A percentile compares a stretch with the other conserved stretches of the same genome.
These are phyloP conservation scores for Saguinus imperator DNA, from an alignment of 2,113 vertebrate species.

Conservation along the genomic window DNA sequence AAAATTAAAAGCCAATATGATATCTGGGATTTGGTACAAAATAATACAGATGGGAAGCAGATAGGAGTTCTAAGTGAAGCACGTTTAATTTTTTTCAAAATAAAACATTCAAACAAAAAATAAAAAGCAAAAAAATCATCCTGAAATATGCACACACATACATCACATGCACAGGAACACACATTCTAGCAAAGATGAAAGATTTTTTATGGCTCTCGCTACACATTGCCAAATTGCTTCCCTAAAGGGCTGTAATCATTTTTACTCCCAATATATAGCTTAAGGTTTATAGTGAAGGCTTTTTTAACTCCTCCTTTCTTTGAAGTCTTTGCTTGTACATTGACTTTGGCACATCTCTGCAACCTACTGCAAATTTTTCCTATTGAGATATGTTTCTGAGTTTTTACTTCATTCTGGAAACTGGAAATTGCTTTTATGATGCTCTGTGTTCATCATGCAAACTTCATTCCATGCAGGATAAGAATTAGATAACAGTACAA, in stretches of 20 bases:
- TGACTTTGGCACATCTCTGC: neutral
- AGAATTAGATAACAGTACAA: neutral
- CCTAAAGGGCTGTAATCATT: neutral
- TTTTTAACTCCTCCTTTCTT: neutral
- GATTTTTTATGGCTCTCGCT: neutral
- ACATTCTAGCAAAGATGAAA: neutral
- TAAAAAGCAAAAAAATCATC: neutral
- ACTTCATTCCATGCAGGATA: neutral
- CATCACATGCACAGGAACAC: neutral
- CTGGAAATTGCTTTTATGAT: neutral
- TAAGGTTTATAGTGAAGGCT: neutral
- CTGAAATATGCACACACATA: neutral
- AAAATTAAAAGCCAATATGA: constrained; percentile 21
- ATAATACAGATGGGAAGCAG: neutral
- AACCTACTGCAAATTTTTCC: neutral
- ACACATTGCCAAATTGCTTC: neutral
- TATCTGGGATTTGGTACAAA: neutral
- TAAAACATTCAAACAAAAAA: constrained; percentile 4
- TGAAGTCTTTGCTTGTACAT: neutral
- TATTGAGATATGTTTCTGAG: neutral
- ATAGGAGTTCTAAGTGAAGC: neutral
- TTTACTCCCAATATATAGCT: neutral
- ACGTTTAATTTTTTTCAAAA: neutral
- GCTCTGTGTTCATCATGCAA: neutral
- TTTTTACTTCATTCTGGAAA: neutral